These are phyloP conservation scores for Heterotis niloticus DNA, from an alignment of 2,113 vertebrate genomes.

Conservation along the genomic window DNA sequence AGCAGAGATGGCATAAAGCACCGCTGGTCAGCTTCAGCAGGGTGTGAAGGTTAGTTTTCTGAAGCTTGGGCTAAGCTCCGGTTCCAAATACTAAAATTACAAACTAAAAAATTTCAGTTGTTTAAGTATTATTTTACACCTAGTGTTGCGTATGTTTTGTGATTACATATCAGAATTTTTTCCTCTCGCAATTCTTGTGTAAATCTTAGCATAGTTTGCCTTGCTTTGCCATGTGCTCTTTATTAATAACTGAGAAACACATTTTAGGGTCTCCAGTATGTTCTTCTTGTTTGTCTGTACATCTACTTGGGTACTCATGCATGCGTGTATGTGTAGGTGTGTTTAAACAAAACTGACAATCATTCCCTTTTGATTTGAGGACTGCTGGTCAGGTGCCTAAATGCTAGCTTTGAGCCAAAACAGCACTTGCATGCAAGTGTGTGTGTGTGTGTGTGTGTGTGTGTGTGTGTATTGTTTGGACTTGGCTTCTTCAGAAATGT, in stretches of 20 bases:
- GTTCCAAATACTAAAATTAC: no score
- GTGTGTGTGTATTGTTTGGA: constrained; percentile 11
- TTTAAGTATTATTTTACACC: constrained; percentile 9
- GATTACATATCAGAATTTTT: neutral
- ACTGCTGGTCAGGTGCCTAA: neutral
- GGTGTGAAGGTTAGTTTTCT: neutral
- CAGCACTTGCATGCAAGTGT: neutral
- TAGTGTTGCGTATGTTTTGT: neutral
- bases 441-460: neutral
- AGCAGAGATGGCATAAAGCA: constrained; percentile 22
- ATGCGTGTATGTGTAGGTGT: neutral
- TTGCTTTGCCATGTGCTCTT: neutral
- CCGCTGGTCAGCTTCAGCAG: constrained; percentile 29
- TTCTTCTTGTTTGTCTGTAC: no score
- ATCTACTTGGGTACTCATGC: neutral
- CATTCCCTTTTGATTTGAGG: neutral
- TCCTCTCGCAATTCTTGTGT: neutral
- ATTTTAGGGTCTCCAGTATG: neutral
- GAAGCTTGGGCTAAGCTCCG: neutral
- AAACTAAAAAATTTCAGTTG: no score
- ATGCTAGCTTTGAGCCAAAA: neutral
- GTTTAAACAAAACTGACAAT: neutral
- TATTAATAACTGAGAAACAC: neutral
- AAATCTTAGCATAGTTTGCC: neutral
- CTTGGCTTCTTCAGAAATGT: constrained; percentile 10